A percentile compares a stretch with the other conserved stretches of the same genome.
Conservation (phyloP, 2,888 invertebrate species). For the Pandemis heparana region DNA sequence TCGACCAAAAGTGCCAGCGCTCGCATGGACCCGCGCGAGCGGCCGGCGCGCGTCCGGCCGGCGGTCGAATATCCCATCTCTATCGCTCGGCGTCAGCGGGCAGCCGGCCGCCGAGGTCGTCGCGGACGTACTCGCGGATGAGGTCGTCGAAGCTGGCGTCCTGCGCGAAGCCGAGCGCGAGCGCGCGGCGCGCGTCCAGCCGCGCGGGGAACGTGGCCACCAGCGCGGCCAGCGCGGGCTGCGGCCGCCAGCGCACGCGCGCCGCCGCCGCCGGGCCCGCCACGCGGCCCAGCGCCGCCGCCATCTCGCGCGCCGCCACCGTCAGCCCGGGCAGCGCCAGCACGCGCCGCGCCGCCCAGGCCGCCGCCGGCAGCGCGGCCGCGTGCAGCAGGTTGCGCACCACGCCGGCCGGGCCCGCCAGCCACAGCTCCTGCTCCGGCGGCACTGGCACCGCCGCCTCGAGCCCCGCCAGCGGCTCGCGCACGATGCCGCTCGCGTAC, state of each 20-base stretch:
- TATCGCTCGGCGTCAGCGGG: not conserved
- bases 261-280: slow-evolving; percentile 63
- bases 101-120: slow-evolving; percentile 32
- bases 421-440: slow-evolving; percentile 63
- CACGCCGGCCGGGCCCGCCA: slow-evolving; percentile 66
- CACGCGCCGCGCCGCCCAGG: slow-evolving; percentile 62
- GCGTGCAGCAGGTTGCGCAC: slow-evolving; percentile 67
- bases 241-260: slow-evolving; percentile 59
- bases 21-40: no score
- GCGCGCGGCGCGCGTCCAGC: slow-evolving; percentile 66
- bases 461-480: slow-evolving; percentile 69
- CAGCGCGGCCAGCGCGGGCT: slow-evolving; percentile 62
- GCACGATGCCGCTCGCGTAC: slow-evolving; percentile 73
- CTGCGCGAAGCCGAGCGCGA: slow-evolving; percentile 65
- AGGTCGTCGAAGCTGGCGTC: slow-evolving; percentile 66
- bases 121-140: slow-evolving; percentile 49
- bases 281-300: slow-evolving; percentile 60
- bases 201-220: slow-evolving; percentile 65
- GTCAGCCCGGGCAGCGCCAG: slow-evolving; percentile 70
- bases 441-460: slow-evolving; percentile 63
- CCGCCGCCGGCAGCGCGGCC: slow-evolving; percentile 55
- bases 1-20: no score
- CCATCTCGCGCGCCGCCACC: slow-evolving; percentile 64
- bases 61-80: no score
- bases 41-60: no score